Evolutionary conservation across 2,797 vertebrate species (phyloP).

Genomic region (Clarias pachynema): DNA sequence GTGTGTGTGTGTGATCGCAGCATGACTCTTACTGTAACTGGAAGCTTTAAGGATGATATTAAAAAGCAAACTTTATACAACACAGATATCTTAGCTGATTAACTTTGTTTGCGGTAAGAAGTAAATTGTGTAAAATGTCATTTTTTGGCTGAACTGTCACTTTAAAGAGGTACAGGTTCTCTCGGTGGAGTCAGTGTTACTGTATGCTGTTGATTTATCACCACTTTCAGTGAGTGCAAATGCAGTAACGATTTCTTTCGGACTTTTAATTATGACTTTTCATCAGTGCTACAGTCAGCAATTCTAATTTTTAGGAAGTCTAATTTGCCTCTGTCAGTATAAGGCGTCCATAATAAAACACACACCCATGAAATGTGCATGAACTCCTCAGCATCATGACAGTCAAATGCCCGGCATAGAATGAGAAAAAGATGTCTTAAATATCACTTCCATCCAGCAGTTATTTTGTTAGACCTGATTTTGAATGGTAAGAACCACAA

Average conservation of each 20-base stretch:
- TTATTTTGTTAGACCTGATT: background rate
- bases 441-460: background rate
- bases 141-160: background rate
- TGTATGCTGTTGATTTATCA: conserved; percentile 34
- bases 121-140: background rate
- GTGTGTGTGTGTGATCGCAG: background rate
- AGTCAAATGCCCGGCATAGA: background rate
- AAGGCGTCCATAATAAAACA: background rate
- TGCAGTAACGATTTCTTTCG: conserved; percentile 46
- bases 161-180: background rate
- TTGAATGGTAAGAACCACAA: background rate
- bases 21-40: background rate
- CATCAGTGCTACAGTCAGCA: conserved; percentile 23
- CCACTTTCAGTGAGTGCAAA: conserved; percentile 42
- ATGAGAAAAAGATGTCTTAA: background rate
- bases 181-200: background rate
- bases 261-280: conserved; percentile 51
- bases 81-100: background rate
- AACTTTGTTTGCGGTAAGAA: background rate
- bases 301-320: background rate
- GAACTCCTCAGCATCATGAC: background rate
- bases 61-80: background rate
- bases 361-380: background rate
- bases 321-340: background rate
- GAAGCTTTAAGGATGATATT: background rate